Percentiles rank a stretch among this genome's conserved stretches.
phyloP scores from a whole-genome alignment of 2,797 vertebrate species.

The Numenius phaeopus region DNA sequence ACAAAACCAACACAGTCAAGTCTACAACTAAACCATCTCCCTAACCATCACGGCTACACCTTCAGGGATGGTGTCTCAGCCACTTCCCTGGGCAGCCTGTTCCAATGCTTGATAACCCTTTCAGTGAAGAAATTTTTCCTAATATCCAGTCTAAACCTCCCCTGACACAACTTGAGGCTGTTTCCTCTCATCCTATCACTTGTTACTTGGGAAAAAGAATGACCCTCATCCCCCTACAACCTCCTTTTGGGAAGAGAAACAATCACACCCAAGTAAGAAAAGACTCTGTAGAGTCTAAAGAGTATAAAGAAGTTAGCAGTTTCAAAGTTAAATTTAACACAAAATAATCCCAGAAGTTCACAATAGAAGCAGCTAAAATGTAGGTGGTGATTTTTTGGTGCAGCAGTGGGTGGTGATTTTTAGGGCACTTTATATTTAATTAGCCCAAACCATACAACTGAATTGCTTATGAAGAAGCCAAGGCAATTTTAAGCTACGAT shows the following conservation, averaged over 20 bases:
- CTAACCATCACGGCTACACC: neutral
- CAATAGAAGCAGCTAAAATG: conserved; percentile 15
- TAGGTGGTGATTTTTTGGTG: conserved; percentile 14
- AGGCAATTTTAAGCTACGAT: neutral
- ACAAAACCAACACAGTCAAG: neutral
- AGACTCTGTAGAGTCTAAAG: neutral
- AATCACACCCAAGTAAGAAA: neutral
- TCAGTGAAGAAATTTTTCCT: neutral
- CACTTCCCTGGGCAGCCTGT: neutral
- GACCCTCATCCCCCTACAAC: rapidly evolving
- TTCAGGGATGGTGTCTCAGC: neutral
- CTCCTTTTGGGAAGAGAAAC: neutral
- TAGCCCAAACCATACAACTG: neutral
- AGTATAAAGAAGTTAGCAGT: neutral
- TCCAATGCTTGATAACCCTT: neutral
- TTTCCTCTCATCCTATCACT: neutral
- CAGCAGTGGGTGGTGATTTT: neutral
- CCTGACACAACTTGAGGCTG: rapidly evolving
- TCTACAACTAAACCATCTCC: neutral
- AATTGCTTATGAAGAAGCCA: neutral
- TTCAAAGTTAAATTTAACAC: conserved; percentile 49
- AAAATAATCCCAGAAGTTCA: neutral
- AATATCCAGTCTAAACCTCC: neutral
- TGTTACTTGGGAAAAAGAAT: neutral
- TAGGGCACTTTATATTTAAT: conserved; percentile 16